Evolutionary conservation across 2,113 vertebrate genomes (phyloP).

Genomic region (Ochotona curzoniae): DNA sequence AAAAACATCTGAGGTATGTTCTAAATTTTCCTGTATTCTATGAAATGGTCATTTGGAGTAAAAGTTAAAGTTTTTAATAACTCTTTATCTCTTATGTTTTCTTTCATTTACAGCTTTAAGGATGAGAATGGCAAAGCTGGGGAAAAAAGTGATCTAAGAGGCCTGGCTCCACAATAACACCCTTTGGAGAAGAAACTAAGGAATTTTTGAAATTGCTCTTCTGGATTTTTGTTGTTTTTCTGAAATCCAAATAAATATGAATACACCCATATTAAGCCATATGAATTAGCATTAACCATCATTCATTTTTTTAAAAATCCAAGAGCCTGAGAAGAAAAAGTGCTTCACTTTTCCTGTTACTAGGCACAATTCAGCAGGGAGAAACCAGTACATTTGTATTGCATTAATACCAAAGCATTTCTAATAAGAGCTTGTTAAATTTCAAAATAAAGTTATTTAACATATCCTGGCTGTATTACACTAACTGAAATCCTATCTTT

Average conservation of each 20-base stretch:
- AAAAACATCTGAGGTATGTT: slow-evolving; percentile 85
- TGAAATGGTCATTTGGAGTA: slow-evolving; percentile 69
- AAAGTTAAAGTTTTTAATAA: slow-evolving; percentile 58
- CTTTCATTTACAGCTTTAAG: slow-evolving; percentile 89
- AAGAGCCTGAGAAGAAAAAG: slow-evolving; percentile 36
- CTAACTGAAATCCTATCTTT: not conserved
- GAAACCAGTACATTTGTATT: slow-evolving; percentile 75
- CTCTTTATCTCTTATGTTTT: slow-evolving; percentile 49
- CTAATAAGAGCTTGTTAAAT: slow-evolving; percentile 78
- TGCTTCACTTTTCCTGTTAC: slow-evolving; percentile 58
- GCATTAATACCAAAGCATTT: slow-evolving; percentile 79
- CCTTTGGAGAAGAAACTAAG: slow-evolving; percentile 77
- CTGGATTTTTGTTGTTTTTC: slow-evolving; percentile 69
- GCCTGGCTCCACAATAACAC: slow-evolving; percentile 45
- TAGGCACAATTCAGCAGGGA: slow-evolving; percentile 49
- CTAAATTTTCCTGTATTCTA: slow-evolving; percentile 78
- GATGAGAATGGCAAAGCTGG: slow-evolving; percentile 92
- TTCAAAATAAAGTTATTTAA: slow-evolving; percentile 82
- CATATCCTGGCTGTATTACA: slow-evolving; percentile 44
- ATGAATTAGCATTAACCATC: slow-evolving; percentile 60
- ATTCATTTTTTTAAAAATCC: not conserved
- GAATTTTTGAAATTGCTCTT: slow-evolving; percentile 74
- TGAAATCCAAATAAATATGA: slow-evolving; percentile 46
- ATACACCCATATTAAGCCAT: slow-evolving; percentile 60
- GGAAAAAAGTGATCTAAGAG: slow-evolving; percentile 89